phyloP scores from a whole-genome alignment of 1,140 invertebrate species.

The Lasaia peninsularis region DNA sequence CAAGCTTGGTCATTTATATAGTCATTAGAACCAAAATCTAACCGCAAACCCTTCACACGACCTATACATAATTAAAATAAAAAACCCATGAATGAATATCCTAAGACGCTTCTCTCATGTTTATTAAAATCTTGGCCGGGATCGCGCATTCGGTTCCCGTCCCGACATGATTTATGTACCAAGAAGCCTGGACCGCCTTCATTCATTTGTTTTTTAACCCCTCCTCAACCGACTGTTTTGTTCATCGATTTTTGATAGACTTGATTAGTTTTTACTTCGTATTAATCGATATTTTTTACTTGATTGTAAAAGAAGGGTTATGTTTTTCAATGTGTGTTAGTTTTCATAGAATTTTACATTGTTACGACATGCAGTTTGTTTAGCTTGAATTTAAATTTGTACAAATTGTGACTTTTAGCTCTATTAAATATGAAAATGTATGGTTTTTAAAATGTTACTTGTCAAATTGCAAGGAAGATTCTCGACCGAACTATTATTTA shows the following conservation, averaged over 20 bases:
- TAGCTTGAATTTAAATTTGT: too few species aligned
- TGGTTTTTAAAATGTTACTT: too few species aligned
- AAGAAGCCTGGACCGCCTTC: constrained; percentile 49
- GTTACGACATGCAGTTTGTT: too few species aligned
- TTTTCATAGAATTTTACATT: too few species aligned
- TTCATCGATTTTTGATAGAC: constrained; percentile 56
- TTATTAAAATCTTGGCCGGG: constrained; percentile 62
- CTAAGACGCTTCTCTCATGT: constrained; percentile 50
- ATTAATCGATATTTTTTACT: constrained; percentile 12
- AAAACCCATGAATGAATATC: constrained; percentile 60
- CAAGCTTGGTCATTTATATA: constrained; percentile 1
- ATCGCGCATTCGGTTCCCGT: constrained; percentile 52
- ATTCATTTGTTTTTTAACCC: constrained; percentile 69
- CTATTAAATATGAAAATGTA: too few species aligned
- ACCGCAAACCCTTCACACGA: constrained; percentile 45
- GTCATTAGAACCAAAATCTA: constrained; percentile 22
- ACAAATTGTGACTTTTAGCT: too few species aligned
- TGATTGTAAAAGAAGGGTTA: too few species aligned
- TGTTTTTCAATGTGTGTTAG: too few species aligned
- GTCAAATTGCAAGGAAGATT: too few species aligned
- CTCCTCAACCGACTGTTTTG: constrained; percentile 35
- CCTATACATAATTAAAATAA: constrained; percentile 60
- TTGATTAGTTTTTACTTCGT: constrained; percentile 57
- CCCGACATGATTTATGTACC: constrained; percentile 58
- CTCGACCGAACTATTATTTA: too few species aligned